phyloP scores from a whole-genome alignment of 2,113 vertebrate species.

The Piaya cayana region DNA sequence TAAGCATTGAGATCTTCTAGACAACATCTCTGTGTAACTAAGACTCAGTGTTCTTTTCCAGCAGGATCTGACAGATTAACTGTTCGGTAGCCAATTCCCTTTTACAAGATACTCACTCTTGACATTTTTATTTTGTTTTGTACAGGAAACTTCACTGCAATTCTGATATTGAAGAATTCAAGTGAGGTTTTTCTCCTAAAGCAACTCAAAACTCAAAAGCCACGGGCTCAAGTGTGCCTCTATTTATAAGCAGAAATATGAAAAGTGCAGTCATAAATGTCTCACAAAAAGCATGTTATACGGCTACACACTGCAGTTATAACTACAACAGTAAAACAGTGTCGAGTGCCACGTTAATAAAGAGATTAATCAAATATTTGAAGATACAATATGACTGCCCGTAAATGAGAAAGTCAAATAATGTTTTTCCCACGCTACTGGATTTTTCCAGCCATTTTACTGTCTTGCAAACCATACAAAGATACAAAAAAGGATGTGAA shows the following conservation, averaged over 20 bases:
- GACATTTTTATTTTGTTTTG: neutral
- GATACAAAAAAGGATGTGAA: fast-evolving
- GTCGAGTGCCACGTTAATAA: fast-evolving
- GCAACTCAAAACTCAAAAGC: neutral
- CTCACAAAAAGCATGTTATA: neutral
- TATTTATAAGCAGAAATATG: neutral
- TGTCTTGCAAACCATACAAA: neutral
- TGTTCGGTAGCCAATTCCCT: neutral
- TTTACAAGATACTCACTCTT: neutral
- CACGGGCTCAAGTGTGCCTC: fast-evolving
- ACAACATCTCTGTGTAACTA: fast-evolving
- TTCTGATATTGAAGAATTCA: neutral
- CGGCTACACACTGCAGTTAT: neutral
- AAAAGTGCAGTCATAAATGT: fast-evolving
- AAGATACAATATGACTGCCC: neutral
- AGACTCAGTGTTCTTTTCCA: neutral
- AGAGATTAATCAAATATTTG: neutral
- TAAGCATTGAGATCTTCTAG: neutral
- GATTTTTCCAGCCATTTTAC: neutral
- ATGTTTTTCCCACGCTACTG: fast-evolving
- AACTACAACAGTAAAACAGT: fast-evolving
- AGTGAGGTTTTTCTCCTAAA: neutral
- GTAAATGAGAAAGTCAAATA: neutral
- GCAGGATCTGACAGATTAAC: neutral
- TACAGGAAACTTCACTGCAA: neutral